These are phyloP conservation scores for Lagopus muta DNA, from an alignment of 2,113 vertebrate genomes.

Conservation along the genomic window DNA sequence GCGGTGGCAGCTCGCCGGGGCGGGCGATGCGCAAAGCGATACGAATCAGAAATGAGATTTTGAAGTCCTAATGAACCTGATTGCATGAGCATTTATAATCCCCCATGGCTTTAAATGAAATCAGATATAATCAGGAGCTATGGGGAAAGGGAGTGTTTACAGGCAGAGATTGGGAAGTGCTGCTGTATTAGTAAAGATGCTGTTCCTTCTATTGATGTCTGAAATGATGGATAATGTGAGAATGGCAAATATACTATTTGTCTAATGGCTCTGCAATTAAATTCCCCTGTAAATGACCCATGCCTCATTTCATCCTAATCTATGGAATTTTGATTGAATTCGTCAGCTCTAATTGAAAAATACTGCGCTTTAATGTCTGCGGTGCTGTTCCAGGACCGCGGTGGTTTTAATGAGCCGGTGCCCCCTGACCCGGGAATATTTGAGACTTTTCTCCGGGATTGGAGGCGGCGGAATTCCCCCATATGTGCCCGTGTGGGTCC, in stretches of 20 bases:
- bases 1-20: background rate
- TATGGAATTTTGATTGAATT: conserved; percentile 99
- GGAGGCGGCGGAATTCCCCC: conserved; percentile 48
- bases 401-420: conserved; percentile 89
- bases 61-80: conserved; percentile 81
- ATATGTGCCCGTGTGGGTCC: background rate
- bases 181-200: conserved; percentile 74
- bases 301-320: conserved; percentile 99
- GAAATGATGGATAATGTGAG: conserved; percentile 96
- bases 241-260: conserved; percentile 97
- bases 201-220: conserved; percentile 90
- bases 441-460: conserved; percentile 75
- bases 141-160: conserved; percentile 79
- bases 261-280: conserved; percentile 99
- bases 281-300: conserved; percentile 99
- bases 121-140: conserved; percentile 82
- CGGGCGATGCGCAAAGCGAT: conserved; percentile 59
- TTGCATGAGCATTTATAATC: conserved; percentile 81
- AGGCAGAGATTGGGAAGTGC: conserved; percentile 75
- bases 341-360: conserved; percentile 99
- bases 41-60: conserved; percentile 74
- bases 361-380: conserved; percentile 98
- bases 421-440: conserved; percentile 89
- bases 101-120: conserved; percentile 83
- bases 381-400: conserved; percentile 86